These are phyloP conservation scores for Argyresthia albistria DNA, from an alignment of 2,888 invertebrate species.

Conservation along the genomic window DNA sequence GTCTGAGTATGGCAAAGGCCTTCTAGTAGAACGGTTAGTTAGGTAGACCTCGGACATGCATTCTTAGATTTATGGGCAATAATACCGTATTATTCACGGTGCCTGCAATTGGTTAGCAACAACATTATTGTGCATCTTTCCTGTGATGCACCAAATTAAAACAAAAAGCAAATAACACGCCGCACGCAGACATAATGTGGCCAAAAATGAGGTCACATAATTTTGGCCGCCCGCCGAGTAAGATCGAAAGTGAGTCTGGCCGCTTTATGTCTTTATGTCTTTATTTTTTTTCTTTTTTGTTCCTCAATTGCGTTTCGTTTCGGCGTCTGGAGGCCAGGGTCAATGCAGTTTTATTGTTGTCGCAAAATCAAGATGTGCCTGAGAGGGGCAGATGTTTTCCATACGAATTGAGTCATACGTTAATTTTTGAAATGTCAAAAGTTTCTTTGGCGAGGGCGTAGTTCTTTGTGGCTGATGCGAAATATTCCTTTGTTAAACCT, in stretches of 20 bases:
- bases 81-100: no score
- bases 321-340: slow-evolving; percentile 39
- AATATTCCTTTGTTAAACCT: no score
- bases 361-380: background rate
- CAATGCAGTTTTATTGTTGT: slow-evolving; percentile 29
- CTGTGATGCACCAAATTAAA: no score
- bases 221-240: slow-evolving; percentile 25
- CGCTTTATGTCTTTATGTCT: background rate
- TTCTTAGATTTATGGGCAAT: no score
- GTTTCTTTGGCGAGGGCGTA: no score
- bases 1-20: no score
- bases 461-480: no score
- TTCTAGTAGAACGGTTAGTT: no score
- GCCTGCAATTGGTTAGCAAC: no score
- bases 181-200: background rate
- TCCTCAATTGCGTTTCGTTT: slow-evolving; percentile 39
- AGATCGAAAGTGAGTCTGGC: slow-evolving; percentile 9
- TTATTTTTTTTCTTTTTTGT: slow-evolving; percentile 14
- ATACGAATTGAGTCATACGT: slow-evolving; percentile 24
- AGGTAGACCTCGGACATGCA: no score
- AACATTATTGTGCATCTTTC: no score
- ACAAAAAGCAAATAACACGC: slow-evolving; percentile 10
- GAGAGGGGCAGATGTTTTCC: slow-evolving; percentile 32
- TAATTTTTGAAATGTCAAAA: slow-evolving; percentile 5
- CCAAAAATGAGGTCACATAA: slow-evolving; percentile 47